Conservation (phyloP, 2,113 vertebrate genomes). For the Epinephelus cyanopodus region DNA sequence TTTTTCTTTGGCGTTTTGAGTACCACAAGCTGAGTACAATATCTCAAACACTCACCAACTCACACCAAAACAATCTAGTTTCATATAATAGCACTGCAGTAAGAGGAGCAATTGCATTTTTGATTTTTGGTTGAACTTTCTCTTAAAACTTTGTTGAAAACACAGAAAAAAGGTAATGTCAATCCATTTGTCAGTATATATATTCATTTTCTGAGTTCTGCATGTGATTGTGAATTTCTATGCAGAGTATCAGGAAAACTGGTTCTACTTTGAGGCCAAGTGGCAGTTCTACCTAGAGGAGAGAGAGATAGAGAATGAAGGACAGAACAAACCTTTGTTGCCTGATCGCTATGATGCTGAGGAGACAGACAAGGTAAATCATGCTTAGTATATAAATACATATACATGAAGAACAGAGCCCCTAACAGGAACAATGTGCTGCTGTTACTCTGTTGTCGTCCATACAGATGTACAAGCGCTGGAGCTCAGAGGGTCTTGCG, state of each 20-base stretch:
- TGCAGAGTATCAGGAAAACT: constrained; percentile 96
- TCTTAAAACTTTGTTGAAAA: too few relatives aligned
- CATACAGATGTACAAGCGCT: constrained; percentile 89
- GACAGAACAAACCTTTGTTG: constrained; percentile 87
- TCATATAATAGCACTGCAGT: too few relatives aligned
- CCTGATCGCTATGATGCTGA: constrained; percentile 89
- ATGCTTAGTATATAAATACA: background rate
- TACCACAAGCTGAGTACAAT: too few relatives aligned
- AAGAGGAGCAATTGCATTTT: too few relatives aligned
- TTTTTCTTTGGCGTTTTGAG: too few relatives aligned
- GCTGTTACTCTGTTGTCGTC: background rate
- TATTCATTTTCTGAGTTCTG: background rate
- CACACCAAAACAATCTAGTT: too few relatives aligned
- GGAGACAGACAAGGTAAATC: constrained; percentile 91
- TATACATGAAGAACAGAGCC: background rate
- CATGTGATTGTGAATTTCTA: constrained; percentile 15
- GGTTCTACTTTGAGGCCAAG: constrained; percentile 99
- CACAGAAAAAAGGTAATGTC: too few relatives aligned
- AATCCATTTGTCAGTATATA: background rate
- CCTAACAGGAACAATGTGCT: background rate
- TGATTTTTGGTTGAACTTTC: too few relatives aligned
- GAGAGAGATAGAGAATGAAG: constrained; percentile 89
- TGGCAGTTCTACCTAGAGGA: constrained; percentile 99
- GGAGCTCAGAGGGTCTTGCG: constrained; percentile 95
- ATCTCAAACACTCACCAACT: too few relatives aligned